These are phyloP conservation scores for Glossosoma conforme DNA, from an alignment of 1,140 invertebrate species.

Conservation along the genomic window DNA sequence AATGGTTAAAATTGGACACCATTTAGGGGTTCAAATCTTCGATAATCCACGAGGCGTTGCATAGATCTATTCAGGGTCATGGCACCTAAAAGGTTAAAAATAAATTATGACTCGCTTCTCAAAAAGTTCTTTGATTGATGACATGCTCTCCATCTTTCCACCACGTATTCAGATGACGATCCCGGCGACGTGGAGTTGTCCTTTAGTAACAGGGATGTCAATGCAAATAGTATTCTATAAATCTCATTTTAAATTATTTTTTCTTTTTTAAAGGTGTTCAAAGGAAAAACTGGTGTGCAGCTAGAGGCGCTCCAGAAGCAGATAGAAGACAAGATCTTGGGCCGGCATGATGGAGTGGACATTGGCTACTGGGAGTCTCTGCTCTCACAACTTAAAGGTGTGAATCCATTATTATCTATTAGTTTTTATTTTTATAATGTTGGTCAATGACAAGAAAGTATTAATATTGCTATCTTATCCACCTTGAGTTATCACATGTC, in stretches of 20 bases:
- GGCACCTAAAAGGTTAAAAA: too few species aligned
- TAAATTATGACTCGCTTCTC: too few species aligned
- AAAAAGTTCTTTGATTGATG: too few species aligned
- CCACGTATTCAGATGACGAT: too few species aligned
- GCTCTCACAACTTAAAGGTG: constrained; percentile 83
- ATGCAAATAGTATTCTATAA: not conserved
- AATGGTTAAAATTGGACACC: too few species aligned
- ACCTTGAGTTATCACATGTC: not conserved
- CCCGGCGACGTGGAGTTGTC: too few species aligned
- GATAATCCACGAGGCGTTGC: too few species aligned
- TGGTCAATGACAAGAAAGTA: not conserved
- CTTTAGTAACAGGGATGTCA: too few species aligned
- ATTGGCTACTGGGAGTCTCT: constrained; percentile 97
- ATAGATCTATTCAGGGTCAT: too few species aligned
- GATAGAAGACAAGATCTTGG: constrained; percentile 85
- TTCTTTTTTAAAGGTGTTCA: constrained; percentile 63
- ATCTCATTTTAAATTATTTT: not conserved
- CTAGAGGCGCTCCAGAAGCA: constrained; percentile 75
- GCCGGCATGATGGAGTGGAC: constrained; percentile 85
- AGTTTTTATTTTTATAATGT: constrained; percentile 6
- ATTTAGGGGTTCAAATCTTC: too few species aligned
- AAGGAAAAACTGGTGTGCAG: constrained; percentile 88
- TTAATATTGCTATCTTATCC: not conserved
- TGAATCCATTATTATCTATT: constrained; percentile 1
- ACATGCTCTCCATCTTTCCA: too few species aligned